Conservation (phyloP, 2,113 vertebrate species). For the Dipodomys stephensi region DNA sequence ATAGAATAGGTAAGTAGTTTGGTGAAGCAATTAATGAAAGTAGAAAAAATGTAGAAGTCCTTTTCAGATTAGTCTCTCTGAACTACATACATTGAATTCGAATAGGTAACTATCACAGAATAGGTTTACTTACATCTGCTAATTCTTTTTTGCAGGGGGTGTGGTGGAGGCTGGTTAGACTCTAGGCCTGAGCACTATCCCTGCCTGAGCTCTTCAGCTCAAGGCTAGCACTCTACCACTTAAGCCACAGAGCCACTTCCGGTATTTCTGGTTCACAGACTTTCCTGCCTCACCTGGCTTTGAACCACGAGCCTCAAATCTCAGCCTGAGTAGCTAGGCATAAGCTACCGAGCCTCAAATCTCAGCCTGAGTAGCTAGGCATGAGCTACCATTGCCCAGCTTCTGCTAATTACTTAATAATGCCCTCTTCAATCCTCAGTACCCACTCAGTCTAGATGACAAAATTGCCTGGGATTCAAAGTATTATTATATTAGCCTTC, state of each 20-base stretch:
- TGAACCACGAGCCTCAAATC: too few species aligned
- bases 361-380: too few species aligned
- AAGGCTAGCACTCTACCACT: too few species aligned
- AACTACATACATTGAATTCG: not conserved
- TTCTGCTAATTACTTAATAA: not conserved
- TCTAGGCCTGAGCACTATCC: too few species aligned
- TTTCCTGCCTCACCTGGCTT: too few species aligned
- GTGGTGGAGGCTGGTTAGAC: too few species aligned
- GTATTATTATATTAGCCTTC: conserved; percentile 18
- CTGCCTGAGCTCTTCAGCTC: too few species aligned
- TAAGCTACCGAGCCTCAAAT: too few species aligned
- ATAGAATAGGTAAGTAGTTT: not conserved
- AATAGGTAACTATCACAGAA: not conserved
- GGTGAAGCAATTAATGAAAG: not conserved
- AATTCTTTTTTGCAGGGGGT: not conserved
- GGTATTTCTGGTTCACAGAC: too few species aligned
- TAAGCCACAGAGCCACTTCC: too few species aligned
- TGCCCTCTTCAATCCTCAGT: conserved; percentile 19
- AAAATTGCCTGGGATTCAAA: not conserved
- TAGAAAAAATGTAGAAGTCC: not conserved
- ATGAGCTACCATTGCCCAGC: too few species aligned
- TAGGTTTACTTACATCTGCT: not conserved
- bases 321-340: too few species aligned
- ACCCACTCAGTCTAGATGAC: not conserved
- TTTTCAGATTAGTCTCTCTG: conserved; percentile 1